These are phyloP conservation scores for Macrobrachium nipponense DNA, from an alignment of 1,140 invertebrate species.

Conservation along the genomic window DNA sequence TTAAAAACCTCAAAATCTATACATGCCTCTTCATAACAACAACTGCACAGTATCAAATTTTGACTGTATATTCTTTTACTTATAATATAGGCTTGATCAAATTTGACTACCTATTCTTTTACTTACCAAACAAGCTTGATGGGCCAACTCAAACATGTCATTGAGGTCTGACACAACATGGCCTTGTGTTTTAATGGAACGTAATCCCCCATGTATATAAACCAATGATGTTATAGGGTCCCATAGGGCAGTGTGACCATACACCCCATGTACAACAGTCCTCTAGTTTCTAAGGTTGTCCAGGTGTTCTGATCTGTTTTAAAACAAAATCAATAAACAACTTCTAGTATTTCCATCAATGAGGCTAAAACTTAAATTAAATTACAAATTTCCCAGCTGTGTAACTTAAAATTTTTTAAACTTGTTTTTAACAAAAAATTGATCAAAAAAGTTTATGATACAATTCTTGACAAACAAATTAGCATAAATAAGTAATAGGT, in stretches of 20 bases:
- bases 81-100: constrained; percentile 76
- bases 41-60: too few species aligned
- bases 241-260: constrained; percentile 88
- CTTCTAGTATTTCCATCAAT: too few species aligned
- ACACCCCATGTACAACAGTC: constrained; percentile 90
- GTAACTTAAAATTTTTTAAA: too few species aligned
- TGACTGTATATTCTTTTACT: constrained; percentile 55
- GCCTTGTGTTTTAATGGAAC: constrained; percentile 82
- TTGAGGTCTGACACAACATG: constrained; percentile 82
- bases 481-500: too few species aligned
- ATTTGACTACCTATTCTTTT: background rate
- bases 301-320: constrained; percentile 72
- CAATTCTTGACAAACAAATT: too few species aligned
- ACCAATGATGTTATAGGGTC: constrained; percentile 83
- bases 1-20: too few species aligned
- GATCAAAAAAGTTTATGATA: too few species aligned
- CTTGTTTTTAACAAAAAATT: too few species aligned
- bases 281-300: constrained; percentile 81
- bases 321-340: constrained; percentile 17
- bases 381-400: constrained; percentile 22
- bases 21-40: too few species aligned
- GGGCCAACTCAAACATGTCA: constrained; percentile 85
- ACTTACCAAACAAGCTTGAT: constrained; percentile 78
- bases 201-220: constrained; percentile 94
- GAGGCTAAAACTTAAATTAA: constrained; percentile 2